Conservation (phyloP, 2,113 vertebrate genomes). For the Leiothrix lutea region DNA sequence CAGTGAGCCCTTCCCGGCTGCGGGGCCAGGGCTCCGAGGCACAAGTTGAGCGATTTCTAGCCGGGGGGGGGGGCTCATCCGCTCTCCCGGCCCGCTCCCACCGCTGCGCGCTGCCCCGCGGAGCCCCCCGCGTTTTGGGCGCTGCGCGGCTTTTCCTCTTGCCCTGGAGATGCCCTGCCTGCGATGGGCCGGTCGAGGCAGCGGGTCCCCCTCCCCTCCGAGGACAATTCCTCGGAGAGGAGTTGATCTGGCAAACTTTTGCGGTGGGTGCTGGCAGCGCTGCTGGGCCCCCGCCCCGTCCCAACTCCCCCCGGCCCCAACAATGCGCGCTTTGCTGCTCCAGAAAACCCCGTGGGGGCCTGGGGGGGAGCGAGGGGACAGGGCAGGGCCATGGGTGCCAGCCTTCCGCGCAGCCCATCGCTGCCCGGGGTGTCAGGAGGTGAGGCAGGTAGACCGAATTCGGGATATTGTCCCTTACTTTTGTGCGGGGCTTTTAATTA, state of each 20-base stretch:
- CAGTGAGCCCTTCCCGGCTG: neutral
- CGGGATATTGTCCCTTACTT: neutral
- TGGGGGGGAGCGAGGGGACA: neutral
- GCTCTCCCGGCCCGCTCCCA: neutral
- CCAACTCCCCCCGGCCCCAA: conserved; percentile 44
- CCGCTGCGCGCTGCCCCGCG: neutral
- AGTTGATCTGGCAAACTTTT: conserved; percentile 34
- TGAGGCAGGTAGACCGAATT: neutral
- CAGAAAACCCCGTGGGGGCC: neutral
- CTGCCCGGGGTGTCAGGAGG: conserved; percentile 28
- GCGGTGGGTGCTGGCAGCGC: neutral
- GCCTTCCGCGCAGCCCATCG: conserved; percentile 41
- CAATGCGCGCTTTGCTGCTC: conserved; percentile 73
- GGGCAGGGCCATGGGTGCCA: conserved; percentile 22
- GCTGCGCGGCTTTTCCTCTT: neutral
- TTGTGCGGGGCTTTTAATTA: too few relatives aligned
- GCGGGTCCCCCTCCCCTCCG: neutral
- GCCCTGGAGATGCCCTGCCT: neutral
- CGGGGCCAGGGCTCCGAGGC: neutral
- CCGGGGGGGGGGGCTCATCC: neutral
- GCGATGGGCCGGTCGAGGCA: neutral
- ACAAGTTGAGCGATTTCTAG: neutral
- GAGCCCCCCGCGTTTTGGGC: neutral
- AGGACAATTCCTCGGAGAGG: neutral
- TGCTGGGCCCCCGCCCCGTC: conserved; percentile 47